A percentile compares a stretch with the other conserved stretches of the same genome.
Conservation (phyloP, 1,140 invertebrate species). For the Drosophila neocordata region DNA sequence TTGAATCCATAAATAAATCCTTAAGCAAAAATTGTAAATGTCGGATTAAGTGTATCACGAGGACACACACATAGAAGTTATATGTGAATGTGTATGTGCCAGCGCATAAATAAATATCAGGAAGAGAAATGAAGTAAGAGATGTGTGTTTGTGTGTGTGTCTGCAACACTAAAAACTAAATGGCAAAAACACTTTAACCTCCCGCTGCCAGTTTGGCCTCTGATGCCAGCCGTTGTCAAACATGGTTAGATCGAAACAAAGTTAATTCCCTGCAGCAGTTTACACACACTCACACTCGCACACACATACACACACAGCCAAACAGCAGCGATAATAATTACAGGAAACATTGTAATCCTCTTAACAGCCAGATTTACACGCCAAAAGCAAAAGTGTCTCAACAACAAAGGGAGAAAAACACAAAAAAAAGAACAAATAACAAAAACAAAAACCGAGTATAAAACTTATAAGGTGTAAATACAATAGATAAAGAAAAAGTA, state of each 20-base stretch:
- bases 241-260: conserved; percentile 76
- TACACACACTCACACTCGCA: conserved; percentile 33
- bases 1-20: conserved; percentile 81
- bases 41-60: conserved; percentile 78
- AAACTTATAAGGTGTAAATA: conserved; percentile 5
- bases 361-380: conserved; percentile 73
- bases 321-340: conserved; percentile 68
- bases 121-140: not conserved
- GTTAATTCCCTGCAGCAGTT: conserved; percentile 70
- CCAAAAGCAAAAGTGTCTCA: conserved; percentile 36
- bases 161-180: conserved; percentile 67
- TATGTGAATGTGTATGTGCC: conserved; percentile 8
- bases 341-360: conserved; percentile 78
- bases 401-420: not conserved
- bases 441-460: not conserved
- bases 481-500: not conserved
- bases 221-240: conserved; percentile 31
- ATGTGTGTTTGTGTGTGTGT: conserved; percentile 8
- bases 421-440: no score
- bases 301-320: conserved; percentile 25
- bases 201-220: conserved; percentile 37
- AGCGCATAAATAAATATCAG: conserved; percentile 52
- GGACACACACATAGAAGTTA: conserved; percentile 36
- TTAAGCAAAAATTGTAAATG: conserved; percentile 81
- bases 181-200: conserved; percentile 54